Percentiles rank a stretch among this genome's conserved stretches.
phyloP scores from a whole-genome alignment of 2,797 vertebrate genomes.

The Xenentodon cancila region DNA sequence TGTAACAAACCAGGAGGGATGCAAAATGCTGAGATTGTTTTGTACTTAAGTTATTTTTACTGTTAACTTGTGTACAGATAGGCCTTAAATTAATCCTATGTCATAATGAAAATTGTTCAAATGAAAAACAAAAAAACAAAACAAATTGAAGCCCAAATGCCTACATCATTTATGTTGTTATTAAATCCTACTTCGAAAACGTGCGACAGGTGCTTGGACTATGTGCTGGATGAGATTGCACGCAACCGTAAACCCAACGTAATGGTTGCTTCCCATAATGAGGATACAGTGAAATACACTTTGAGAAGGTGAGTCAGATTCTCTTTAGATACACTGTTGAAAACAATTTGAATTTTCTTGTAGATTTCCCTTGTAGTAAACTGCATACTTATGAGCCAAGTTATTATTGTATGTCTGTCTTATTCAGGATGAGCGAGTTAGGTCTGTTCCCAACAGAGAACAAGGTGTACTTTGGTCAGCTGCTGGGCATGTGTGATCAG shows the following conservation, averaged over 20 bases:
- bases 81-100: too few relatives aligned
- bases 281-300: slow-evolving; percentile 88
- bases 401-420: neutral
- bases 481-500: slow-evolving; percentile 96
- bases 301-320: slow-evolving; percentile 76
- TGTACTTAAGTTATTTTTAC: too few relatives aligned
- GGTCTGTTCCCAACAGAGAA: slow-evolving; percentile 85
- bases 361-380: neutral
- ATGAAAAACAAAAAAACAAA: too few relatives aligned
- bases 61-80: too few relatives aligned
- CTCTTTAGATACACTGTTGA: neutral
- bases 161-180: too few relatives aligned
- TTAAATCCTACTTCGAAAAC: neutral
- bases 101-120: too few relatives aligned
- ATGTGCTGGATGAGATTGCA: slow-evolving; percentile 88
- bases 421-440: slow-evolving; percentile 88
- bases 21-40: too few relatives aligned
- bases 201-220: slow-evolving; percentile 87
- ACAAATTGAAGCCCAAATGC: too few relatives aligned
- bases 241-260: slow-evolving; percentile 79
- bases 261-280: slow-evolving; percentile 96
- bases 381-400: slow-evolving; percentile 12
- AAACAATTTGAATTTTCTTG: slow-evolving; percentile 11
- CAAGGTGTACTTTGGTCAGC: slow-evolving; percentile 93
- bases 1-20: too few relatives aligned